Percentiles rank a stretch among this genome's conserved stretches.
Conservation (phyloP, 2,888 invertebrate genomes). For the Chalcosyrphus nemorum region DNA sequence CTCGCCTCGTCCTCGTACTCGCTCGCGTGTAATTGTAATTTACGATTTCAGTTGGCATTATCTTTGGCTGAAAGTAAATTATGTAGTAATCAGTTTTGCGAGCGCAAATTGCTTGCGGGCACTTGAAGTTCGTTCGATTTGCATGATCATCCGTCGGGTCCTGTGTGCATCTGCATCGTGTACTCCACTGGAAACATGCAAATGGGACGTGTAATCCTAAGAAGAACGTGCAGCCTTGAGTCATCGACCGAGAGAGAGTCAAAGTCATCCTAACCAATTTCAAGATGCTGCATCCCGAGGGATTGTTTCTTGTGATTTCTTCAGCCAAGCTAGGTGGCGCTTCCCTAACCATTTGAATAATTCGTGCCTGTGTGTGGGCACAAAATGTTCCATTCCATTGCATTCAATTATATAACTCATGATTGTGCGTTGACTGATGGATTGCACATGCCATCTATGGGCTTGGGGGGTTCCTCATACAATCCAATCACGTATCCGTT, state of each 20-base stretch:
- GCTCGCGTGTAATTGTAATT: slow-evolving; percentile 62
- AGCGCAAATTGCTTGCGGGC: slow-evolving; percentile 66
- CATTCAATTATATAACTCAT: slow-evolving; percentile 54
- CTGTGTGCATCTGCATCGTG: slow-evolving; percentile 34
- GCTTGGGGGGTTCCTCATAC: slow-evolving; percentile 21
- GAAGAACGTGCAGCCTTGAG: slow-evolving; percentile 62
- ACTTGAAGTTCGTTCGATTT: slow-evolving; percentile 52
- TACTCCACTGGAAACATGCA: slow-evolving; percentile 54
- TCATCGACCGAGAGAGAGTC: slow-evolving; percentile 41
- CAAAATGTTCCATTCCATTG: slow-evolving; percentile 5
- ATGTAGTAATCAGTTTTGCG: slow-evolving; percentile 67
- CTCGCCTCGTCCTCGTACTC: slow-evolving; percentile 1
- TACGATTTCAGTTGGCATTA: slow-evolving; percentile 64
- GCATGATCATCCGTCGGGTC: slow-evolving; percentile 54
- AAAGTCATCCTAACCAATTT: slow-evolving; percentile 54
- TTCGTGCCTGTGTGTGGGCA: slow-evolving; percentile 46
- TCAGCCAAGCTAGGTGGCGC: slow-evolving; percentile 49
- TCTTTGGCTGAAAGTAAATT: slow-evolving; percentile 63
- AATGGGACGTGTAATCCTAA: slow-evolving; percentile 47
- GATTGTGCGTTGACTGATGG: slow-evolving; percentile 41
- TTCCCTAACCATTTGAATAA: slow-evolving; percentile 5
- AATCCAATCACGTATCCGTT: slow-evolving; percentile 69
- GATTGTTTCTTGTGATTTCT: slow-evolving; percentile 30
- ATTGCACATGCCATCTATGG: slow-evolving; percentile 14
- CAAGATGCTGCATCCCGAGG: slow-evolving; percentile 39